Evolutionary conservation across 2,888 invertebrate genomes (phyloP), one percentile per base, ranked within the genome.

Genomic region (Anticlea derivata): DNA sequence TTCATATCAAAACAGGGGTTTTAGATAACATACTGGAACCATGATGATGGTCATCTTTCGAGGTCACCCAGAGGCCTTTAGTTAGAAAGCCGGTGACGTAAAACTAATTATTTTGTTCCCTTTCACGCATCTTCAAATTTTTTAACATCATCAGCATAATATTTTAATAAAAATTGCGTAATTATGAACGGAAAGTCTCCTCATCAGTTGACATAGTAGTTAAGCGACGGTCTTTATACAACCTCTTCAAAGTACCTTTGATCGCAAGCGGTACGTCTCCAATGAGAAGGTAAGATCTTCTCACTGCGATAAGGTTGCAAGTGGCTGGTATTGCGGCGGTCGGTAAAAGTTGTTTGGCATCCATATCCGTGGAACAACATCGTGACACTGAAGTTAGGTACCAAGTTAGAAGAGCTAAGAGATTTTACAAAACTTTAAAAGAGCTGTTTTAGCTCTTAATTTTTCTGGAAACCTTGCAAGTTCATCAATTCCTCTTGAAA

Each of bases 291-390:
- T 24, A 8, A 49, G 30, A 39, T 55, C 52, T 50, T 49, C 20
- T 29, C 31, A 31, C 33, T 49, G 39, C 8, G 48, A 48, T 44
- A 40, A 5, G 33, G 44, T 51, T 48, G 30, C 31, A 38, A 4
- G 39, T 23, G 26, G 29, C 12, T 7, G 23, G 22, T 23, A 33
- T 27, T 7, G 39, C 17, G 39, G 55, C 58, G 71, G 68, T 60
- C 65, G 61, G 73, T 73, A 73, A 73, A 73, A 73, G 73, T 73
- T 71, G 69, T 66, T 65, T 66, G 51, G 55, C 48, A 52, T 58
- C 57, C 43, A 55, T 59, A 68, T 61, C 65, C 58, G 60, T 46
- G 46, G 54, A 62, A 63, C 56, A 52, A 60, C 62, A 56, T 72
- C 72, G 70, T 71, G 71, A 71, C 63, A 64, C n/a, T 20, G 20